Evolutionary conservation across 2,888 invertebrate genomes (phyloP).

Genomic region (Pomacea canaliculata): DNA sequence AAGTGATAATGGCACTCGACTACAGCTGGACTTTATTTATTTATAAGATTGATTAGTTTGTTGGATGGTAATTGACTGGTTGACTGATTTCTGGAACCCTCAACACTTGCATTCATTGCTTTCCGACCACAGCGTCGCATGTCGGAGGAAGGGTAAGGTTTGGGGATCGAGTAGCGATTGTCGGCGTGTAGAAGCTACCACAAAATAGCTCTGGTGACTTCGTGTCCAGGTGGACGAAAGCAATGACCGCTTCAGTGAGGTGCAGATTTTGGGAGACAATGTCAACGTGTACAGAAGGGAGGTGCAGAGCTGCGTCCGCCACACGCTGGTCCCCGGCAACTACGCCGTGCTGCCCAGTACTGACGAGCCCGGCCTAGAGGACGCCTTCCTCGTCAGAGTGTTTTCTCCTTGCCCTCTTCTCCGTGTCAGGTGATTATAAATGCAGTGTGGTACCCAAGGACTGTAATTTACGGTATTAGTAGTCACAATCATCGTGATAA

Average conservation of each 20-base stretch:
- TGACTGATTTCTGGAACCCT: slow-evolving; percentile 48
- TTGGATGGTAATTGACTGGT: neutral
- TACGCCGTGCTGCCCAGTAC: slow-evolving; percentile 55
- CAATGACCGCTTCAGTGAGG: neutral
- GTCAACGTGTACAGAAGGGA: slow-evolving; percentile 48
- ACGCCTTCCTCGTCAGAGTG: slow-evolving; percentile 52
- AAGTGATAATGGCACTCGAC: too few relatives aligned
- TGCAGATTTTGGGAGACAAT: slow-evolving; percentile 39
- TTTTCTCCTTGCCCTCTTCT: slow-evolving; percentile 47
- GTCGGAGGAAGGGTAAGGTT: too few relatives aligned
- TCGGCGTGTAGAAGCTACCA: too few relatives aligned
- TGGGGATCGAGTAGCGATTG: too few relatives aligned
- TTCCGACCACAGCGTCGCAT: too few relatives aligned
- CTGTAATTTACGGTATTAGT: too few relatives aligned
- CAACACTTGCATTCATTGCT: neutral
- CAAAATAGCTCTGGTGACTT: too few relatives aligned
- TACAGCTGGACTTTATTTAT: too few relatives aligned
- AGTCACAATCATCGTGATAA: too few relatives aligned
- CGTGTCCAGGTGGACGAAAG: neutral
- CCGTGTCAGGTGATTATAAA: slow-evolving; percentile 40
- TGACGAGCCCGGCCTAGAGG: slow-evolving; percentile 45
- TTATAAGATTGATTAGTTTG: too few relatives aligned
- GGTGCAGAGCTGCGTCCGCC: slow-evolving; percentile 44
- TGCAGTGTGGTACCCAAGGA: too few relatives aligned
- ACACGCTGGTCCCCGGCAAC: slow-evolving; percentile 48